Evolutionary conservation across 2,888 invertebrate genomes (phyloP), one percentile per base, ranked within the genome.

Genomic region (Keiferia lycopersicella): DNA sequence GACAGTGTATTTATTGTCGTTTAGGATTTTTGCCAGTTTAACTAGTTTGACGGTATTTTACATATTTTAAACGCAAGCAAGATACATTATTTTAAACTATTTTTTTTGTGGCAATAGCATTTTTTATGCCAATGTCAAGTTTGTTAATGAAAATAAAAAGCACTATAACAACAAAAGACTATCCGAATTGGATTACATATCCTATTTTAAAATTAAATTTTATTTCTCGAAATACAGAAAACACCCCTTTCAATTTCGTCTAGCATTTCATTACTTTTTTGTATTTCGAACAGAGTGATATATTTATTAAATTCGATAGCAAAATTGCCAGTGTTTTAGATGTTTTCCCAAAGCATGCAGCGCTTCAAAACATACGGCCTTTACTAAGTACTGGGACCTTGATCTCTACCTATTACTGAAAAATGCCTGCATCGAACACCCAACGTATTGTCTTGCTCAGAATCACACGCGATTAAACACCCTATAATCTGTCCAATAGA

Each of bases 361-460:
- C 50, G 50, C 61, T 50, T 61, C 34, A 61, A 50, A 61, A 14
- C 61, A n/a, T 30, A 1, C 61, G 67, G 64, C 67, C 67, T 66
- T 67, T 64, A 48, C 60, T 61, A 58, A 63, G 60, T 64, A 65
- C 64, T 63, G 56, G 67, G 72, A 72, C 90, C 90, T 89, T 90
- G 89, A 90, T 90, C 91, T 89, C 88, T 81, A 83, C 81, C 86
- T 85, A 86, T 87, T 87, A 88, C 87, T 90, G 88, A 91, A 91
- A 87, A 89, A 87, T 85, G 83, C 82, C 50, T 89, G 88, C 88
- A 88, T 88, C 84, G 86, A 84, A 82, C 83, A 84, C 85, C 83
- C 77, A 80, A 81, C 79, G 83, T 81, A 88, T 88, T 89, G 88
- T 89, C 84, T 87, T 87, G 84, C 81, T n/a, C n/a, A 30, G 2